A percentile compares a stretch with the other conserved stretches of the same genome.
Conservation (phyloP, 2,888 invertebrate species). For the Rutpela maculata region DNA sequence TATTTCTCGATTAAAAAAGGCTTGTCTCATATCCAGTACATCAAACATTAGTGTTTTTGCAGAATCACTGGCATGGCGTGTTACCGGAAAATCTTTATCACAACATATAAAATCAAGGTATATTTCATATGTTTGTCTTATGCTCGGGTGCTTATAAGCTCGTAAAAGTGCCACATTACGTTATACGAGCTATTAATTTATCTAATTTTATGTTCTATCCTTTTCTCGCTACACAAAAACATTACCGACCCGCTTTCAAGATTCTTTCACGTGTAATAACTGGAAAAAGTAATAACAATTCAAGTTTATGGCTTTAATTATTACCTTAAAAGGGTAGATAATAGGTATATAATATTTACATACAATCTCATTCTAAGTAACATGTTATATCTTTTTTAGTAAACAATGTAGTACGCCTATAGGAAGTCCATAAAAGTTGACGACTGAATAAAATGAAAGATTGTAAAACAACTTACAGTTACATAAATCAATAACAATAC, state of each 20-base stretch:
- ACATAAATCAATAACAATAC: no score
- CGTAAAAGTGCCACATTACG: slow-evolving; percentile 27
- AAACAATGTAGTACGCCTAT: no score
- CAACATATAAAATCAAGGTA: background rate
- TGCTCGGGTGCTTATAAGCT: slow-evolving; percentile 21
- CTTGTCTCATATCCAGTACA: no score
- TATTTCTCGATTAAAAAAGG: no score
- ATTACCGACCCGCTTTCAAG: background rate
- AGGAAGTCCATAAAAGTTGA: no score
- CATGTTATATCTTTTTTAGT: no score
- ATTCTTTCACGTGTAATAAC: slow-evolving; percentile 4
- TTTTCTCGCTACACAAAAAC: background rate
- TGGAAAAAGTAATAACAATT: slow-evolving; percentile 12
- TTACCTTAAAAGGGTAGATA: background rate
- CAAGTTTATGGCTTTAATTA: slow-evolving; percentile 17
- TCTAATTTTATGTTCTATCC: slow-evolving; percentile 1
- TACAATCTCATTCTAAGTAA: no score
- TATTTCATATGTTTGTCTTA: slow-evolving; percentile 10
- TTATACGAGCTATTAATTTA: slow-evolving; percentile 25
- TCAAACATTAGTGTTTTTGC: no score
- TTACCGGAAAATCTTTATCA: background rate
- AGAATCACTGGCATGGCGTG: no score
- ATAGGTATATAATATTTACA: background rate
- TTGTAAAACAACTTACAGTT: no score
- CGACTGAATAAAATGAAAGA: no score